A percentile compares a stretch with the other conserved stretches of the same genome.
Evolutionary conservation across 2,888 invertebrate genomes (phyloP).

Genomic region (Caenorhabditis wallacei): DNA sequence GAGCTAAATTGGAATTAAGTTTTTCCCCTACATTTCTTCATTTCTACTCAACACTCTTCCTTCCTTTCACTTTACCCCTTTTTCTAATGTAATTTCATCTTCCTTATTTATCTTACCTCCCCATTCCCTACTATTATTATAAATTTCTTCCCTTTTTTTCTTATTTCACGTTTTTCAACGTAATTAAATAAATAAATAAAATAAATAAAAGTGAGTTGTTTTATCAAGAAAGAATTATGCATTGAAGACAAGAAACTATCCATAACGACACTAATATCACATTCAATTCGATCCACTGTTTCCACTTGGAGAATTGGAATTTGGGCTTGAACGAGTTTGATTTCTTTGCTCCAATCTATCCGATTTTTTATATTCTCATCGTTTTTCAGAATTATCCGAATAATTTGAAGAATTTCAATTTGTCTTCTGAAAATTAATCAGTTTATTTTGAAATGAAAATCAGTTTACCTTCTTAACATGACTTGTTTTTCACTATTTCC

Average conservation of each 20-base stretch:
- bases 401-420: constrained; percentile 61
- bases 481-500: constrained; percentile 48
- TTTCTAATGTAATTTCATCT: too few relatives aligned
- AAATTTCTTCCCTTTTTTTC: too few relatives aligned
- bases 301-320: constrained; percentile 67
- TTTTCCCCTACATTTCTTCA: too few relatives aligned
- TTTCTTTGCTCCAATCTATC: constrained; percentile 42
- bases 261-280: too few relatives aligned
- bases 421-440: constrained; percentile 43
- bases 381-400: constrained; percentile 48
- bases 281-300: constrained; percentile 61
- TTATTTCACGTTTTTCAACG: too few relatives aligned
- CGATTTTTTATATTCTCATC: constrained; percentile 27
- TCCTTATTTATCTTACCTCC: too few relatives aligned
- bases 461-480: constrained; percentile 16
- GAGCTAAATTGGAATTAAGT: too few relatives aligned
- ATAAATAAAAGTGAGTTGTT: constrained; percentile 54
- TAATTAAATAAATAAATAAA: too few relatives aligned
- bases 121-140: too few relatives aligned
- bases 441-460: neutral
- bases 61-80: too few relatives aligned
- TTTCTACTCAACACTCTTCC: too few relatives aligned
- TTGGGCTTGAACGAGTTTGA: constrained; percentile 57
- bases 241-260: too few relatives aligned
- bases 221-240: constrained; percentile 72